Evolutionary conservation across 1,140 invertebrate genomes (phyloP), one percentile per base, ranked within the genome.

Genomic region (Gyrodactylus bullatarudis): DNA sequence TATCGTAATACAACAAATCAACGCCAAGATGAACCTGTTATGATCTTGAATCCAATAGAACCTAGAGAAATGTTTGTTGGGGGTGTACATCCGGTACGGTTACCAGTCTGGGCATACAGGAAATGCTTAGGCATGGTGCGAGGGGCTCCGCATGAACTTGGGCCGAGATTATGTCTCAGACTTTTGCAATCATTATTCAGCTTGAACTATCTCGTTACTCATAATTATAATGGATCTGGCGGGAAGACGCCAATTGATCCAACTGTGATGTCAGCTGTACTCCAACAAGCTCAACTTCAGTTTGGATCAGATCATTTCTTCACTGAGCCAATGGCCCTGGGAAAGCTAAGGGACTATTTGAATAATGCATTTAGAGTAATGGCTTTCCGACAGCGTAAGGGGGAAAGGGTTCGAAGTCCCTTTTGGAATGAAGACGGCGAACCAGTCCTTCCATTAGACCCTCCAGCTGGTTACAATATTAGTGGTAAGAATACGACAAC

Each of bases 341-440:
- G 21, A 16, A 71, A 23, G 70, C 24, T 71, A 8, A 71, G 70
- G 24, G 70, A 71, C 24, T 71, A 71, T 71, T 23, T 71, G 2
- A 71, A 71, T 24, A 71, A 71, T 25, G 70, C 70, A 23, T 71
- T 71, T 25, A 71, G 70, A 71, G 70, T 71, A 1, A 24, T 71
- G 16, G 70, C 70, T 1, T 71, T 23, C 24, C 1, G 70, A n/a
- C 70, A 71, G 21, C 22, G 70, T 20, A 71, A 71, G 23, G 70
- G 70, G 20, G 24, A 23, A 24, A n/a, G 24, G 16, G 21, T 24
- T 23, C 21, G 24, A 1, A 71, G 21, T 1, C 70, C 70, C 21
- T 71, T 71, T n/a, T 71, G 70, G 70, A 24, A 71, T 71, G 21
- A 71, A 26, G 24, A 71, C 24, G 70, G 70, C 20, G 70, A 71